phyloP scores from a whole-genome alignment of 2,797 vertebrate species.

The Morus bassanus region DNA sequence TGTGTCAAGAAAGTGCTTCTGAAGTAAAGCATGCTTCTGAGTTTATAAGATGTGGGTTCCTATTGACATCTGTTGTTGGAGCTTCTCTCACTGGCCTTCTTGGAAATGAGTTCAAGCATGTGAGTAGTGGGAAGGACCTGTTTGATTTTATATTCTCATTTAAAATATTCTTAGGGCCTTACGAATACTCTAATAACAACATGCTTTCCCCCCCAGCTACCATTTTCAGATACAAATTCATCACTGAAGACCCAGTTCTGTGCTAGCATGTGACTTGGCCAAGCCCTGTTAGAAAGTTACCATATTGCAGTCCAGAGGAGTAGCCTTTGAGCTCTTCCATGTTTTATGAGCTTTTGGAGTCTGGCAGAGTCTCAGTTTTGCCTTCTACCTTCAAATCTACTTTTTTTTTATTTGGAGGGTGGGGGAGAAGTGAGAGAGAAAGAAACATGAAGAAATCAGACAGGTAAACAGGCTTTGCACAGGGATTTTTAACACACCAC shows the following conservation, averaged over 20 bases:
- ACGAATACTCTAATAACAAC: not conserved
- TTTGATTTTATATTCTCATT: not conserved
- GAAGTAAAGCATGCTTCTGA: not conserved
- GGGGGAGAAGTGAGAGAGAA: not conserved
- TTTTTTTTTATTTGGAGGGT: not conserved
- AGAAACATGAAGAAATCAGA: not conserved
- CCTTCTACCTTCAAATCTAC: not conserved
- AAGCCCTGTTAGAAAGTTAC: not conserved
- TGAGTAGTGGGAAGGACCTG: not conserved
- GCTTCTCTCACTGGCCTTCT: not conserved
- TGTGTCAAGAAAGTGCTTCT: not conserved
- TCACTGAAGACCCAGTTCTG: not conserved
- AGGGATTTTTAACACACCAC: not conserved
- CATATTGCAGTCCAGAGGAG: not conserved
- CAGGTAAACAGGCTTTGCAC: not conserved
- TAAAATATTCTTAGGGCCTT: not conserved
- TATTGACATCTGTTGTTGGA: not conserved
- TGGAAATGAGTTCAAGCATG: not conserved
- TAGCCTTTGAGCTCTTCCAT: accelerated
- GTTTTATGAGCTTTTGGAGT: not conserved
- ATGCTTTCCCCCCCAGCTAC: not conserved
- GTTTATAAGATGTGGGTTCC: not conserved
- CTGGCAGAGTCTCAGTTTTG: not conserved
- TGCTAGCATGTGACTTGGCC: not conserved
- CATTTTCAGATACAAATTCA: not conserved